Evolutionary conservation across 2,888 invertebrate species (phyloP).

Genomic region (Callosobruchus maculatus): DNA sequence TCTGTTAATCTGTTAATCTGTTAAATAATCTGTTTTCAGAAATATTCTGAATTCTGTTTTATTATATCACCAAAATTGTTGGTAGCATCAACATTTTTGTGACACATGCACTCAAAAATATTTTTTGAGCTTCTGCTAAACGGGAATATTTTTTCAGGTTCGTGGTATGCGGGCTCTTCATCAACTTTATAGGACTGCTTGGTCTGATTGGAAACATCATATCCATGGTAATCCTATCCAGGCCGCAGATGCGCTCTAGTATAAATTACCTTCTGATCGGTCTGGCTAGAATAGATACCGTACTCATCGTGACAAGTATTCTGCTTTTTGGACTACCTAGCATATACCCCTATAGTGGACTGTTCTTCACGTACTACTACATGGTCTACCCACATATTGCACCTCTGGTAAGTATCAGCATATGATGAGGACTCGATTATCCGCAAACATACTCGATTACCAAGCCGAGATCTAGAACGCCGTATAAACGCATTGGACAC

Average conservation of each 20-base stretch:
- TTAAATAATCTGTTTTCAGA: too few relatives aligned
- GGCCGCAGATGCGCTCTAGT: slow-evolving; percentile 93
- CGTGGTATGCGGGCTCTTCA: slow-evolving; percentile 75
- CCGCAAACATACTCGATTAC: too few relatives aligned
- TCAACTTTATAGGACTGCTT: slow-evolving; percentile 75
- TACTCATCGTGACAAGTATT: slow-evolving; percentile 81
- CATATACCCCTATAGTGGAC: slow-evolving; percentile 77
- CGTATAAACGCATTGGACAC: too few relatives aligned
- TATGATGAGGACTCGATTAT: too few relatives aligned
- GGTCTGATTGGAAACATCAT: slow-evolving; percentile 89
- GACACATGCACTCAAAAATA: too few relatives aligned
- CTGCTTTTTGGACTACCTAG: slow-evolving; percentile 84
- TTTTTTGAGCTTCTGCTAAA: too few relatives aligned
- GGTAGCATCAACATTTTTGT: too few relatives aligned
- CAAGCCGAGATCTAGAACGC: too few relatives aligned
- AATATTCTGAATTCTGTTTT: too few relatives aligned
- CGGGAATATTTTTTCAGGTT: slow-evolving; percentile 68
- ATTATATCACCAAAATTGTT: too few relatives aligned
- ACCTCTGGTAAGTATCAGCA: slow-evolving; percentile 51
- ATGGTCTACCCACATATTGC: slow-evolving; percentile 78
- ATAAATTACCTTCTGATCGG: slow-evolving; percentile 93
- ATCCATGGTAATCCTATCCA: slow-evolving; percentile 83
- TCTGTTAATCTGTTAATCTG: too few relatives aligned
- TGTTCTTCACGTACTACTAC: slow-evolving; percentile 73
- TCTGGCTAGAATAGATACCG: slow-evolving; percentile 89